phyloP scores from a whole-genome alignment of 2,888 invertebrate species.

The Myopa testacea region DNA sequence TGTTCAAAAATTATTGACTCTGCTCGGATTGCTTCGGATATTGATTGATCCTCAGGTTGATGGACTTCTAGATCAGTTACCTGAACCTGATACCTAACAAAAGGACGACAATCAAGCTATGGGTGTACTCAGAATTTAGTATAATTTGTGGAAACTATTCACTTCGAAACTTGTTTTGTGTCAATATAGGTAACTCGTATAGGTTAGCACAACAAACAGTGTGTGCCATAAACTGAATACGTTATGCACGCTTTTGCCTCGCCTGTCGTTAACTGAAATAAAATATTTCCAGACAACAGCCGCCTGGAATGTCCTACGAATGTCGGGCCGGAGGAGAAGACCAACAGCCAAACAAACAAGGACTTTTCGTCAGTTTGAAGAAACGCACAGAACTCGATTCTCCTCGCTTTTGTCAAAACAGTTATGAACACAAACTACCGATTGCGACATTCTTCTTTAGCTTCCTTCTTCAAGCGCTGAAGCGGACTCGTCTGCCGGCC shows the following conservation, averaged over 20 bases:
- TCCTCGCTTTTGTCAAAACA: constrained; percentile 25
- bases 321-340: constrained; percentile 54
- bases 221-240: constrained; percentile 58
- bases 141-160: constrained; percentile 32
- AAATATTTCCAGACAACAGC: constrained; percentile 55
- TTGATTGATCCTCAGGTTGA: too few relatives aligned
- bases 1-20: too few relatives aligned
- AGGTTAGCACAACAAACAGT: constrained; percentile 9
- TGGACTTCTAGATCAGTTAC: too few relatives aligned
- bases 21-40: too few relatives aligned
- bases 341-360: constrained; percentile 42
- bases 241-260: constrained; percentile 59
- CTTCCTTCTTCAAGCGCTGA: background rate
- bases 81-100: too few relatives aligned
- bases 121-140: constrained; percentile 12
- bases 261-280: constrained; percentile 60
- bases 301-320: constrained; percentile 54
- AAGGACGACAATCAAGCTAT: too few relatives aligned
- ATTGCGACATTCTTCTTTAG: constrained; percentile 32
- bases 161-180: constrained; percentile 23
- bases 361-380: constrained; percentile 54
- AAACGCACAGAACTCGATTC: constrained; percentile 42
- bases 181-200: constrained; percentile 49
- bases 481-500: background rate
- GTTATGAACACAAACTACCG: constrained; percentile 35